Percentiles rank a stretch among this genome's conserved stretches.
phyloP scores from a whole-genome alignment of 2,888 invertebrate genomes.

The Anticlea derivata region DNA sequence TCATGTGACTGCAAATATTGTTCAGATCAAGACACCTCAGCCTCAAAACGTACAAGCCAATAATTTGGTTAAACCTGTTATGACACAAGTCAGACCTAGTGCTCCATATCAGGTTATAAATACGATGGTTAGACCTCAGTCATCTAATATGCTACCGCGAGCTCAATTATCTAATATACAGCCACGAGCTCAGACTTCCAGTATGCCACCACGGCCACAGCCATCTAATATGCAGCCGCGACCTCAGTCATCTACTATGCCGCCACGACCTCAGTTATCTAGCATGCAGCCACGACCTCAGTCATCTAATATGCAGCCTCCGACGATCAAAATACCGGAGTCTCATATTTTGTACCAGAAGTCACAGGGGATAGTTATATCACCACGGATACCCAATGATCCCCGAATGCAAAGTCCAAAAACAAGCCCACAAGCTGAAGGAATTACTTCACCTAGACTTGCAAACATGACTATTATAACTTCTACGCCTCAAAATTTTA shows the following conservation, averaged over 20 bases:
- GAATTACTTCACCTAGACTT: slow-evolving; percentile 66
- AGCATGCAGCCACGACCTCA: slow-evolving; percentile 57
- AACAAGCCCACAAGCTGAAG: slow-evolving; percentile 61
- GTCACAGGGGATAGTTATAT: slow-evolving; percentile 69
- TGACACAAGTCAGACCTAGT: slow-evolving; percentile 61
- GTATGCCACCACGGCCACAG: slow-evolving; percentile 69
- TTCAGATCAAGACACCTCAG: slow-evolving; percentile 69
- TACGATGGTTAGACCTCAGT: slow-evolving; percentile 65
- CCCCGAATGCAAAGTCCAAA: slow-evolving; percentile 73
- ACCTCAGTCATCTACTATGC: slow-evolving; percentile 73
- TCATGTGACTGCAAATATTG: slow-evolving; percentile 70
- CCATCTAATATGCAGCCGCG: slow-evolving; percentile 72
- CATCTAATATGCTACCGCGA: slow-evolving; percentile 72
- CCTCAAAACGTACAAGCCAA: slow-evolving; percentile 56
- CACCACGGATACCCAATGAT: slow-evolving; percentile 70
- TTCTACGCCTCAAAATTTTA: slow-evolving; percentile 65
- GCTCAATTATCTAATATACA: slow-evolving; percentile 57
- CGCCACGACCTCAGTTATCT: slow-evolving; percentile 54
- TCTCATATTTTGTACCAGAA: slow-evolving; percentile 77
- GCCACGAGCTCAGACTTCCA: slow-evolving; percentile 48
- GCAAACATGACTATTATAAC: slow-evolving; percentile 71
- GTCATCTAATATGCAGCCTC: slow-evolving; percentile 82
- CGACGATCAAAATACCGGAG: slow-evolving; percentile 87
- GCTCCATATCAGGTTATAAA: slow-evolving; percentile 76
- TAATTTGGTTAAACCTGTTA: slow-evolving; percentile 60